Conservation (phyloP, 2,113 vertebrate genomes). For the Struthio camelus region DNA sequence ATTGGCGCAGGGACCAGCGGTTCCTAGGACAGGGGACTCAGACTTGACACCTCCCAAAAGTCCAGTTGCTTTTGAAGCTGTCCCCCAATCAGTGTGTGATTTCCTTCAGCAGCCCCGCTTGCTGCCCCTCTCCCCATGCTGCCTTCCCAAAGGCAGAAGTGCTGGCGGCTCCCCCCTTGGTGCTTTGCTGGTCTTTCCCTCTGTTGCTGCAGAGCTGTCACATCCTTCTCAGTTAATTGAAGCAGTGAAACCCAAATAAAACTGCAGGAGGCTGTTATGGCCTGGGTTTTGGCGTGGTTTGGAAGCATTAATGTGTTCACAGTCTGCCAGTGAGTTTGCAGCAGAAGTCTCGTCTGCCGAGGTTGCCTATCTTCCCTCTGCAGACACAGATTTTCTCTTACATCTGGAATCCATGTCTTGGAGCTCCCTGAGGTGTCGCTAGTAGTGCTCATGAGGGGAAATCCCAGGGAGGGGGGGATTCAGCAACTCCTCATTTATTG, state of each 20-base stretch:
- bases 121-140: neutral
- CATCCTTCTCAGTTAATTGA: conserved; percentile 8
- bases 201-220: neutral
- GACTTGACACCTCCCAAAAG: neutral
- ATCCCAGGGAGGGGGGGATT: neutral
- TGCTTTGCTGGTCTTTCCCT: neutral
- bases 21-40: neutral
- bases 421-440: neutral
- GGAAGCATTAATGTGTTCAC: neutral
- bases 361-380: neutral
- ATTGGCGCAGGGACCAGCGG: neutral
- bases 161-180: neutral
- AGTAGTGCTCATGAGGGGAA: neutral
- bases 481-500: neutral
- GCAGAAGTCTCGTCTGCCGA: neutral
- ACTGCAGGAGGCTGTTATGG: accelerated
- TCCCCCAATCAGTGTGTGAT: neutral
- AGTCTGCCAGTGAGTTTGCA: neutral
- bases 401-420: neutral
- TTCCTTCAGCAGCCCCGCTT: neutral
- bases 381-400: neutral
- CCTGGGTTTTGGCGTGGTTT: neutral
- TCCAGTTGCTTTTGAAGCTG: neutral
- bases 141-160: neutral
- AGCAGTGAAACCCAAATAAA: neutral